Conservation (phyloP, 2,888 invertebrate genomes). For the Latheticus oryzae region DNA sequence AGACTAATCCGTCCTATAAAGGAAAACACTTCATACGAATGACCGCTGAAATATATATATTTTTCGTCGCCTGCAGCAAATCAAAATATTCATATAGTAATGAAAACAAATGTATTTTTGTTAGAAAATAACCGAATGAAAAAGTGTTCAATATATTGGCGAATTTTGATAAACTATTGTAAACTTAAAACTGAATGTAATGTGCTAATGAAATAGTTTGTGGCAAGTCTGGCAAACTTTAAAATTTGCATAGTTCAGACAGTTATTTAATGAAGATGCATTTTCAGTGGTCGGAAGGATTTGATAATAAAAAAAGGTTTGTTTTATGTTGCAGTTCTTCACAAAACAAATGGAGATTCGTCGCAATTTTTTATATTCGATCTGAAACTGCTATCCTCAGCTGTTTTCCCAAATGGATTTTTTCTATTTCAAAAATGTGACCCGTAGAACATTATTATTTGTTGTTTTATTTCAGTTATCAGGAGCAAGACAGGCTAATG, state of each 20-base stretch:
- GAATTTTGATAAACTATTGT: constrained; percentile 5
- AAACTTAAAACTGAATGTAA: constrained; percentile 19
- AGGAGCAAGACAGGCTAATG: constrained; percentile 13
- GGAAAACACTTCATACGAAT: constrained; percentile 5
- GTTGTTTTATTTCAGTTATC: constrained; percentile 15
- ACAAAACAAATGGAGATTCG: constrained; percentile 12
- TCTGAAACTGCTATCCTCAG: constrained; percentile 5
- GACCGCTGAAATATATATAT: too few species aligned
- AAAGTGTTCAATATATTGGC: constrained; percentile 7
- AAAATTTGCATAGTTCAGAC: constrained; percentile 36
- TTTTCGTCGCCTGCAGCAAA: too few species aligned
- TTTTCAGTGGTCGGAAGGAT: constrained; percentile 5
- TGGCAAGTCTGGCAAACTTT: constrained; percentile 25
- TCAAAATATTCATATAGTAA: too few species aligned
- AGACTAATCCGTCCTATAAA: neutral
- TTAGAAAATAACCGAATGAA: too few species aligned
- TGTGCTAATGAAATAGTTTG: constrained; percentile 32
- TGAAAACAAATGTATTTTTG: too few species aligned
- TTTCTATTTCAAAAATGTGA: constrained; percentile 21
- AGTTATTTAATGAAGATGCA: constrained; percentile 22
- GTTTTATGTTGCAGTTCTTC: constrained; percentile 11
- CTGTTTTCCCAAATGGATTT: constrained; percentile 24
- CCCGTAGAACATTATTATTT: constrained; percentile 18
- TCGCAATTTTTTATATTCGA: constrained; percentile 26
- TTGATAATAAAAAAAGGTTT: constrained; percentile 7